Evolutionary conservation across 2,888 invertebrate species (phyloP), one percentile per base, ranked within the genome.

Genomic region (Polymixis lichenea): DNA sequence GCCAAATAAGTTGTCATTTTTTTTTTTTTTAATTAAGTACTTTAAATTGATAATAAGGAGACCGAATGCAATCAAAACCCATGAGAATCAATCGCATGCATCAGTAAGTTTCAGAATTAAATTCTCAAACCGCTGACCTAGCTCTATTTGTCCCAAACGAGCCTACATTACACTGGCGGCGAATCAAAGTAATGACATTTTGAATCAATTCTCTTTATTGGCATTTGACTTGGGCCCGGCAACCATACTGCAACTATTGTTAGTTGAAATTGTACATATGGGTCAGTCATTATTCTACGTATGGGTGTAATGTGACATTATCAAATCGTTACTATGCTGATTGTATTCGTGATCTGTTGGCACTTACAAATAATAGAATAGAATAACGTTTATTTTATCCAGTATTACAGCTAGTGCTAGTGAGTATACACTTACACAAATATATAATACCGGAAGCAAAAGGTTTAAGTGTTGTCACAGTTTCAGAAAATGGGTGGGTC

Each of bases 51-150:
- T n/a, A n/a, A n/a, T n/a, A n/a, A 38, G 5, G 17, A 46, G 55
- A 46, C n/a, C 15, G 3, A 61, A 74, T 11, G 11, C 28, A 0
- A 58, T 51, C 28, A 68, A 77, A 53, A 43, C 70, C 25, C 25
- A 70, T 25, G 19, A 70, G 60, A 69, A 49, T 15, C n/a, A 62
- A 71, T 28, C 5, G 25, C 38, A 74, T n/a, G 61, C 43, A 75
- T 43, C 49, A 43, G 8, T 53, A 67, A 49, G 61, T 71, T 78
- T 32, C 65, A 61, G 13, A 69, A 66, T 78, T 38, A 56, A 65
- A 60, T 65, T 75, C 79, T 80, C 68, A 74, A 79, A 85, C 80
- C 77, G 85, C 83, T 85, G 78, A 87, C 78, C 80, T 72, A 70
- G 80, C 75, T 83, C 71, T 75, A 82, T 82, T 88, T 73, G 80